phyloP scores from a whole-genome alignment of 2,113 vertebrate species.

The Sceloporus tristichus region DNA sequence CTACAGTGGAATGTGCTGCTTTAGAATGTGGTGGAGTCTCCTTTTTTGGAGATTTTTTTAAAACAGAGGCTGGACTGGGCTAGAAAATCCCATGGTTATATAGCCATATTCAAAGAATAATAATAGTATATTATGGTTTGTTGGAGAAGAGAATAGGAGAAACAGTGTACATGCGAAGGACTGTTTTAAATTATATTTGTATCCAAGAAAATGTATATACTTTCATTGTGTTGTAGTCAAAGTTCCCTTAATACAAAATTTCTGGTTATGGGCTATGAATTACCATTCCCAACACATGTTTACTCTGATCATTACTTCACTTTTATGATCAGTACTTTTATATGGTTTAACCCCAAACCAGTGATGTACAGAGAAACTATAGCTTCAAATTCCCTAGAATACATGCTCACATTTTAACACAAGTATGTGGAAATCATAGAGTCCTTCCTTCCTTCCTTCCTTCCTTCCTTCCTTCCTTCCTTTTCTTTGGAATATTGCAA shows the following conservation, averaged over 20 bases:
- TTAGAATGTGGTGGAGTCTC: too few species aligned
- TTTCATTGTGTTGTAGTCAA: not conserved
- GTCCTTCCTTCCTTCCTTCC: not conserved
- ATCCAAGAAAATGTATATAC: not conserved
- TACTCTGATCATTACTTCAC: not conserved
- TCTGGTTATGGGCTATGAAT: not conserved
- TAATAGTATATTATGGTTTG: not conserved
- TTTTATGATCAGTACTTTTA: too few species aligned
- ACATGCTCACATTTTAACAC: not conserved
- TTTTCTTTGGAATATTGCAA: not conserved
- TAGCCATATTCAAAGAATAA: not conserved
- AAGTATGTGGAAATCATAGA: not conserved
- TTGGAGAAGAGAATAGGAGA: not conserved
- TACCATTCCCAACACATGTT: not conserved
- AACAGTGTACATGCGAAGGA: not conserved
- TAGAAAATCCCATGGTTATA: not conserved
- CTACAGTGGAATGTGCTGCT: too few species aligned
- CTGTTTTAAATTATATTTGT: not conserved
- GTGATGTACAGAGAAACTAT: not conserved
- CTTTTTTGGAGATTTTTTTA: too few species aligned
- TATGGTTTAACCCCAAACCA: not conserved
- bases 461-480: too few species aligned
- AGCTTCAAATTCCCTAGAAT: not conserved
- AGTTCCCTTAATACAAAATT: not conserved
- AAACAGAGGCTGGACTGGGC: not conserved